phyloP scores from a whole-genome alignment of 2,888 invertebrate genomes.

The Acleris holmiana region DNA sequence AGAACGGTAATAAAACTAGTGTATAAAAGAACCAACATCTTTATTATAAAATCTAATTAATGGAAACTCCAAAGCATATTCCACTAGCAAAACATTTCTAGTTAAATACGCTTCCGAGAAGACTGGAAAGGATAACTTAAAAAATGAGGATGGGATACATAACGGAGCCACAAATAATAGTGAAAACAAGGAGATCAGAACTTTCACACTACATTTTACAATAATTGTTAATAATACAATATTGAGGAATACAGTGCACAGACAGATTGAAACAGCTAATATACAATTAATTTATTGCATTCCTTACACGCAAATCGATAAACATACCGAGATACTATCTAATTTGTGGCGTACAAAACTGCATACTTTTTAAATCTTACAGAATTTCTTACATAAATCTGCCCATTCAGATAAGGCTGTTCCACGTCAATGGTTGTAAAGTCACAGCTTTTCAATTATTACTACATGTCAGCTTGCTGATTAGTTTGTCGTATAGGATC shows the following conservation, averaged over 20 bases:
- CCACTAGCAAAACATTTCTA: not conserved
- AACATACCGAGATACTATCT: not conserved
- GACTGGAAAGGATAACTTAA: conserved; percentile 31
- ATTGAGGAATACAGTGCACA: not conserved
- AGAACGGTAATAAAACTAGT: conserved; percentile 3
- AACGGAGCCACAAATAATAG: no score
- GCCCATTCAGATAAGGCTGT: no score
- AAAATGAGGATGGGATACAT: not conserved
- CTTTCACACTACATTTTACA: no score
- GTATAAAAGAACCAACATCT: conserved; percentile 37
- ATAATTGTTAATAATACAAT: no score
- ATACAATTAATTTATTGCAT: not conserved
- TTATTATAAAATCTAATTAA: conserved; percentile 39
- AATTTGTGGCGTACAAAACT: conserved; percentile 6
- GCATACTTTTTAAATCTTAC: not conserved
- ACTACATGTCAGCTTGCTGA: no score
- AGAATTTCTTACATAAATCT: no score
- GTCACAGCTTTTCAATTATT: no score
- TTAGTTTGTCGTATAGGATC: no score
- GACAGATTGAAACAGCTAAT: not conserved
- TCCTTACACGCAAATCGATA: not conserved
- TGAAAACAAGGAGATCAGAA: no score
- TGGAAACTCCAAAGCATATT: conserved; percentile 21
- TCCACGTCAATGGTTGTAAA: no score
- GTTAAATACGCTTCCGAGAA: conserved; percentile 11